Conservation (phyloP, 2,888 invertebrate genomes). For the Boloria euphrosyne region DNA sequence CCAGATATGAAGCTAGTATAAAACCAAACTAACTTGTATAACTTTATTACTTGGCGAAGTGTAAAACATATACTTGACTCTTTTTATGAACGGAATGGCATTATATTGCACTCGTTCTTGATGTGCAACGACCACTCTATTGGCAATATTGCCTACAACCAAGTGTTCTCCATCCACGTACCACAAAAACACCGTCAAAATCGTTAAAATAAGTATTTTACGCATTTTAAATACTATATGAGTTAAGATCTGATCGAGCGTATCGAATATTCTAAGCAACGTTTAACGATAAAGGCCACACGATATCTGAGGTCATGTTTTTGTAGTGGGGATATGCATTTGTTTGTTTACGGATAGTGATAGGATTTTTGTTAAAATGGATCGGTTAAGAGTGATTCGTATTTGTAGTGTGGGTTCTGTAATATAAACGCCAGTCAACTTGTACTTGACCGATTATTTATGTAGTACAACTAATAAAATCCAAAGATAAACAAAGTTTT, state of each 20-base stretch:
- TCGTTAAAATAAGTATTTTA: constrained; percentile 21
- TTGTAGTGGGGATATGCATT: background rate
- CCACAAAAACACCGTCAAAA: constrained; percentile 20
- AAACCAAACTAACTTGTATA: constrained; percentile 43
- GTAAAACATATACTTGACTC: constrained; percentile 64
- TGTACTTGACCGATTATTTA: too few species aligned
- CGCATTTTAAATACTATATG: constrained; percentile 33
- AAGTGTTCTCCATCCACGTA: constrained; percentile 46
- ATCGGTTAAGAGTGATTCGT: too few species aligned
- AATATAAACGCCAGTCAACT: too few species aligned
- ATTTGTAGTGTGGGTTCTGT: too few species aligned
- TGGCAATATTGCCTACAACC: constrained; percentile 51
- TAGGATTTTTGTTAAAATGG: background rate
- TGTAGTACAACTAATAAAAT: too few species aligned
- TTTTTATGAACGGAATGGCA: constrained; percentile 61
- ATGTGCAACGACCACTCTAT: constrained; percentile 49
- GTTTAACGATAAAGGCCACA: constrained; percentile 17
- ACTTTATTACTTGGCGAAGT: constrained; percentile 43
- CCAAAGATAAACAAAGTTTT: too few species aligned
- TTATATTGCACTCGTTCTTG: constrained; percentile 56
- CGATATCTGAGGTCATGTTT: constrained; percentile 25
- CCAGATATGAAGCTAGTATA: background rate
- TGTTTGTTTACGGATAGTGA: background rate
- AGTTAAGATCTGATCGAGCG: background rate
- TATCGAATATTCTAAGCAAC: constrained; percentile 5